phyloP scores from a whole-genome alignment of 1,140 invertebrate species.

The Drosophila bipectinata region DNA sequence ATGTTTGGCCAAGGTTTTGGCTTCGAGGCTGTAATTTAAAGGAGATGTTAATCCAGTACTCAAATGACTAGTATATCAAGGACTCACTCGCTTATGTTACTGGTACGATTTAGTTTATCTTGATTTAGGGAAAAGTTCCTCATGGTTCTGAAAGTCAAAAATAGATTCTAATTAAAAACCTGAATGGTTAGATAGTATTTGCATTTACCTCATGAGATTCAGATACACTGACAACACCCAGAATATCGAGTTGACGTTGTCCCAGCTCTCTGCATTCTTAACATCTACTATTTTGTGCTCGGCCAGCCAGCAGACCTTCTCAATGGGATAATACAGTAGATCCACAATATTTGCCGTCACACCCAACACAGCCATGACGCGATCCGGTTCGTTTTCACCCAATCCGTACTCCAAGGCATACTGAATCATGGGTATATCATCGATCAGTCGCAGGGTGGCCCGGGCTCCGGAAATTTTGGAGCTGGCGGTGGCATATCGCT shows the following conservation, averaged over 20 bases:
- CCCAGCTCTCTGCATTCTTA: slow-evolving; percentile 87
- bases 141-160: slow-evolving; percentile 67
- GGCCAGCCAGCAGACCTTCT: slow-evolving; percentile 93
- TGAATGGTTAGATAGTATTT: too few relatives aligned
- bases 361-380: slow-evolving; percentile 87
- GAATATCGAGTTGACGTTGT: slow-evolving; percentile 88
- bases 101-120: slow-evolving; percentile 81
- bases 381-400: slow-evolving; percentile 87
- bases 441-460: slow-evolving; percentile 89
- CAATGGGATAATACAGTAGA: slow-evolving; percentile 91
- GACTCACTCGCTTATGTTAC: slow-evolving; percentile 61
- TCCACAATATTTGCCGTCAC: slow-evolving; percentile 90
- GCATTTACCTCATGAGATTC: slow-evolving; percentile 72
- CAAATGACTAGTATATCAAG: slow-evolving; percentile 1
- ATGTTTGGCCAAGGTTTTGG: slow-evolving; percentile 83
- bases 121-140: slow-evolving; percentile 84
- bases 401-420: slow-evolving; percentile 87
- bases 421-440: slow-evolving; percentile 90
- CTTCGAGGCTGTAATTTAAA: slow-evolving; percentile 67
- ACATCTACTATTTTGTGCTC: slow-evolving; percentile 88
- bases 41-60: not conserved
- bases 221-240: slow-evolving; percentile 92
- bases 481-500: slow-evolving; percentile 86
- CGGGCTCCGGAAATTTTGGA: slow-evolving; percentile 88
- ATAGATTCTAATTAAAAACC: not conserved